These are phyloP conservation scores for Anolis apletophallus DNA, from an alignment of 2,797 vertebrate genomes.

Conservation along the genomic window DNA sequence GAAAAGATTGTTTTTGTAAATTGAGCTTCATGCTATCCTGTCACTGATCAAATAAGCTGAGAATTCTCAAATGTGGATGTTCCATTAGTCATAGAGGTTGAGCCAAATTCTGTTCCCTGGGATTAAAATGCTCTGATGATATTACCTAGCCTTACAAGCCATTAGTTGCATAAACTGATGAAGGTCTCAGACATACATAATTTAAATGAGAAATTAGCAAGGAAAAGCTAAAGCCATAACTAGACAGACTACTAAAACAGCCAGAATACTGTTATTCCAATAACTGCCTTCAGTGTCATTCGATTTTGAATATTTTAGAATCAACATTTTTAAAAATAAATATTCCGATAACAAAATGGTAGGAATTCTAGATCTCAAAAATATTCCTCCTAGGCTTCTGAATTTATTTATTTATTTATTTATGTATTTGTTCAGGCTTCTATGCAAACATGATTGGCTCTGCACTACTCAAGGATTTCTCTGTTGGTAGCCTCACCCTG, in stretches of 20 bases:
- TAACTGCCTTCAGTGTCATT: neutral
- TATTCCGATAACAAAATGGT: neutral
- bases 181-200: slow-evolving; percentile 2
- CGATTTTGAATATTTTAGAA: neutral
- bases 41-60: slow-evolving; percentile 1
- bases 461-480: neutral
- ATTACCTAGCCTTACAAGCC: neutral
- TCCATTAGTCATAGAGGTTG: slow-evolving; percentile 5
- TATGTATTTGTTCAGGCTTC: too few relatives aligned
- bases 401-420: too few relatives aligned
- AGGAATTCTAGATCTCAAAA: neutral
- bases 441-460: neutral
- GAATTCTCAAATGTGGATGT: neutral
- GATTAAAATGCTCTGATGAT: slow-evolving; percentile 33
- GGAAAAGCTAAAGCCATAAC: neutral
- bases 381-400: neutral
- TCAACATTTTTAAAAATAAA: neutral
- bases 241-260: neutral
- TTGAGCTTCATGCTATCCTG: neutral
- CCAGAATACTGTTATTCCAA: neutral
- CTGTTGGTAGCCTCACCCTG: slow-evolving; percentile 82
- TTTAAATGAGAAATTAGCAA: neutral
- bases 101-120: neutral
- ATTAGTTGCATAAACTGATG: neutral
- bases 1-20: neutral